Percentiles rank a stretch among this genome's conserved stretches.
Evolutionary conservation across 2,797 vertebrate species (phyloP).

Genomic region (Lindbergichthys nudifrons): DNA sequence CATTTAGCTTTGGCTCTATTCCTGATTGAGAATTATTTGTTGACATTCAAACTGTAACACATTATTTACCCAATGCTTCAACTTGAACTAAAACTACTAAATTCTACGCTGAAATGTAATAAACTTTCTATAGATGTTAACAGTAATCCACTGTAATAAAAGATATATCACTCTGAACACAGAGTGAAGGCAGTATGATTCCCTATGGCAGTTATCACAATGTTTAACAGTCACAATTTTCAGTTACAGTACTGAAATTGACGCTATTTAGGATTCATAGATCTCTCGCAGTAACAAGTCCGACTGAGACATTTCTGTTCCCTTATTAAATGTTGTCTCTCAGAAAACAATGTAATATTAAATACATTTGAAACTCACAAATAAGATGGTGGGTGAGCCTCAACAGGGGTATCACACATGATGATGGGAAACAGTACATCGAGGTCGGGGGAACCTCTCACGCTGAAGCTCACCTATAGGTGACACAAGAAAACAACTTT

Average conservation of each 20-base stretch:
- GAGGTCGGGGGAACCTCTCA: constrained; percentile 16
- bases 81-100: not conserved
- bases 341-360: not conserved
- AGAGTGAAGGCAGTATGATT: constrained; percentile 1
- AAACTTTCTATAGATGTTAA: not conserved
- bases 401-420: constrained; percentile 37
- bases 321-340: not conserved
- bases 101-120: not conserved
- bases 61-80: not conserved
- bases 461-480: constrained; percentile 44
- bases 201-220: not conserved
- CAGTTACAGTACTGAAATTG: not conserved
- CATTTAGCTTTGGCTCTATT: not conserved
- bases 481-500: constrained; percentile 29
- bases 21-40: too few species aligned
- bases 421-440: constrained; percentile 64
- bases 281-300: not conserved
- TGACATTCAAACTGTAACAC: not conserved
- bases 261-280: not conserved
- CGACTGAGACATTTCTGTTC: not conserved
- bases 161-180: not conserved
- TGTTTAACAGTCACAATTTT: not conserved
- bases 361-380: constrained; percentile 16
- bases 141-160: not conserved
- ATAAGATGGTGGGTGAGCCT: not conserved